Conservation (phyloP, 2,113 vertebrate species). For the Lophius piscatorius region DNA sequence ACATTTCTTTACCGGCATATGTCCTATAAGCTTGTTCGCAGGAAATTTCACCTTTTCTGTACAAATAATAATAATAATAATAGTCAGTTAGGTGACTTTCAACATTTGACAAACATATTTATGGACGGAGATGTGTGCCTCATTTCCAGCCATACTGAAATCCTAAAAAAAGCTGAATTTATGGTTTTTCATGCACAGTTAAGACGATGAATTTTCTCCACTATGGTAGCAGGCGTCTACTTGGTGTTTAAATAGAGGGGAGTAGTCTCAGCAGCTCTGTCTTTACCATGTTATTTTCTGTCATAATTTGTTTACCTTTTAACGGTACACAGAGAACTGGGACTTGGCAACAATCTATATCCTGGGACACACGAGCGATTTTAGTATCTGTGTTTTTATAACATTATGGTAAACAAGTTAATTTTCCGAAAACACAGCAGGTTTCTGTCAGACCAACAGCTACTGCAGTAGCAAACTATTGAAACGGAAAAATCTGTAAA, state of each 20-base stretch:
- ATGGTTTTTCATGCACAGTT: not conserved
- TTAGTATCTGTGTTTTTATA: constrained; percentile 14
- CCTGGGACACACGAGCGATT: constrained; percentile 3
- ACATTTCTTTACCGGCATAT: too few species aligned
- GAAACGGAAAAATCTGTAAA: not conserved
- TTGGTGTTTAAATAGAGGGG: not conserved
- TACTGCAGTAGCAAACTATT: not conserved
- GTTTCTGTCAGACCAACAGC: constrained; percentile 1
- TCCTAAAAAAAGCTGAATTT: not conserved
- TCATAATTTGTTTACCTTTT: constrained; percentile 22
- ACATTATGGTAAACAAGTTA: constrained; percentile 1
- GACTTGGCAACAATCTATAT: constrained; percentile 5
- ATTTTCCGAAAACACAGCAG: not conserved
- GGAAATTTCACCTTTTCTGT: too few species aligned
- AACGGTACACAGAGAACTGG: constrained; percentile 1
- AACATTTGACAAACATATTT: too few species aligned
- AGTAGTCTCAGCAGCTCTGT: constrained; percentile 1
- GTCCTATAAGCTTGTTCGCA: too few species aligned
- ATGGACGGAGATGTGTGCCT: too few species aligned
- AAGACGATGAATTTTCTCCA: not conserved
- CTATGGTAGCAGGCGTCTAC: not conserved
- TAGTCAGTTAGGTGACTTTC: too few species aligned
- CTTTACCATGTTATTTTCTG: constrained; percentile 2
- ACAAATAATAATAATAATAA: too few species aligned
- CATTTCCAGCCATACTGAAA: not conserved